These are phyloP conservation scores for Nothocercus julius DNA, from an alignment of 2,113 vertebrate species.

Conservation along the genomic window DNA sequence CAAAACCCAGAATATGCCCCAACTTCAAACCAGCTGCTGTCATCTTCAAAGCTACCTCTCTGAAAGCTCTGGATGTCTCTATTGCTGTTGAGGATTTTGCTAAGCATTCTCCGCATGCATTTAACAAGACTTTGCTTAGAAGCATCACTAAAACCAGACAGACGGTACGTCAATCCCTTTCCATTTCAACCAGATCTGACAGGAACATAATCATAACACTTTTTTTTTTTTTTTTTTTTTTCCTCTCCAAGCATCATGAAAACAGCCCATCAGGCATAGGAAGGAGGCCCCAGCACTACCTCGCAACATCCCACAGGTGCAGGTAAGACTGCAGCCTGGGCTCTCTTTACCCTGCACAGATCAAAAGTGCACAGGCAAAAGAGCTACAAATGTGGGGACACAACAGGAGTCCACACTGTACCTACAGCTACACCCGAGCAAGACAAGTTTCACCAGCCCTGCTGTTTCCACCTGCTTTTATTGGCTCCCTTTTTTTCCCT, in stretches of 20 bases:
- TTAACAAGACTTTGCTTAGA: neutral
- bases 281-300: neutral
- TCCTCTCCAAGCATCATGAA: neutral
- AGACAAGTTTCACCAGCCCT: accelerated
- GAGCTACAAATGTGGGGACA: neutral
- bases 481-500: neutral
- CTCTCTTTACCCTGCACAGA: neutral
- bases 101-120: neutral
- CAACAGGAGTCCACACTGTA: neutral
- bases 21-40: neutral
- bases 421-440: neutral
- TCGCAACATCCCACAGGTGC: neutral
- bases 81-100: neutral
- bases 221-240: neutral
- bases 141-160: neutral
- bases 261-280: neutral
- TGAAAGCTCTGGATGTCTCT: neutral
- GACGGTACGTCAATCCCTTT: neutral
- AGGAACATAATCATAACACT: neutral
- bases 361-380: neutral
- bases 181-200: neutral
- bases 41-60: neutral
- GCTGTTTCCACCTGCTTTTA: neutral
- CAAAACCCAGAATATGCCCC: neutral
- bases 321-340: accelerated